A percentile compares a stretch with the other conserved stretches of the same genome.
Conservation (phyloP, 2,888 invertebrate genomes). For the Cinara cedri region DNA sequence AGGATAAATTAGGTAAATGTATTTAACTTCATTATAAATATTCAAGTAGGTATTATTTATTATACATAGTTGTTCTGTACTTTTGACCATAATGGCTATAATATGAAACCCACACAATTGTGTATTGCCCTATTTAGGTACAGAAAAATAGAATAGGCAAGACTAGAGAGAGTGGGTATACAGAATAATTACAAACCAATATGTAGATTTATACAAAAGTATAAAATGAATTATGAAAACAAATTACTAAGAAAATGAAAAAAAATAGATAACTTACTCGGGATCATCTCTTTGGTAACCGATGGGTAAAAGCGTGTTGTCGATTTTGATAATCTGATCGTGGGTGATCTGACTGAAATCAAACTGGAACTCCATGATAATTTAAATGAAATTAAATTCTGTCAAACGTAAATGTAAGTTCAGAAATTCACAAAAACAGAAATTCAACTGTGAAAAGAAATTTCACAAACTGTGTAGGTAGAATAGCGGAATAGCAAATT, state of each 20-base stretch:
- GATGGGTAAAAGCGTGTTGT: constrained; percentile 41
- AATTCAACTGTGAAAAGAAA: neutral
- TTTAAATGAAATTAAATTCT: no score
- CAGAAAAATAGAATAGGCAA: neutral
- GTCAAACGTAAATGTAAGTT: no score
- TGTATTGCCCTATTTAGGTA: neutral
- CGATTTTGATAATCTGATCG: constrained; percentile 45
- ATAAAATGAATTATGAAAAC: neutral
- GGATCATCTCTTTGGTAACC: constrained; percentile 21
- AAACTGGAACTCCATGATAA: constrained; percentile 38
- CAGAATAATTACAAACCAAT: neutral
- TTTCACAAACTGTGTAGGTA: neutral
- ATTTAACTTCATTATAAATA: no score
- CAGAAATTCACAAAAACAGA: neutral
- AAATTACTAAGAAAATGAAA: neutral
- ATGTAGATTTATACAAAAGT: neutral
- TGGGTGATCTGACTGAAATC: constrained; percentile 34
- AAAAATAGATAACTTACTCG: constrained; percentile 1
- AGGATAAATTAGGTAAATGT: no score
- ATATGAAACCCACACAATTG: no score
- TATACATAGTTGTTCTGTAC: neutral
- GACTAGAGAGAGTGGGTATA: neutral
- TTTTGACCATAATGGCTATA: neutral
- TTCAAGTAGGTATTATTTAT: no score
- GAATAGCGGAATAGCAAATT: neutral